Base-by-base conservation (phyloP, 64 coral and sea anemone genomes). In the Montipora foliosa region DNA sequence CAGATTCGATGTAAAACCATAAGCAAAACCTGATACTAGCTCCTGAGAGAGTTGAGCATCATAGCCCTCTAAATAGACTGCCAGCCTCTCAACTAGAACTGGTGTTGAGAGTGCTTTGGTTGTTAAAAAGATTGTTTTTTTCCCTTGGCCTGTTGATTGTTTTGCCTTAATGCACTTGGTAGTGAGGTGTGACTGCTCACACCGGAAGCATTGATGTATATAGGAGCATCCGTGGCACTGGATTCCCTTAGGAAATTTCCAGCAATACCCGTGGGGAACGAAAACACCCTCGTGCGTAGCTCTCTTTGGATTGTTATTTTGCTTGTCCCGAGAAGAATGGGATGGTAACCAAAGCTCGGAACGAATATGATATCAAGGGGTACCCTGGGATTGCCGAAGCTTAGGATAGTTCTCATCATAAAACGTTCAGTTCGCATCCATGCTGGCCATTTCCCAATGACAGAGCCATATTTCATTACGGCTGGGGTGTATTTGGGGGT, bases 391-490 rank as follows among this genome's bases (percentile, higher is more conserved):
- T 46, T 90, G 72, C 51, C 87, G 71, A 24, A 94, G 19, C 13
- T 16, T 74, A 15, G 81, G 75, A 77, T 90, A 95, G 44, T 84
- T 95, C 66, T 91, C 82, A 22, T 95, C 89, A 49, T 95, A 95
- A 24, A 83, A 87, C 17, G 47, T 66, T 47, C 88, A 95, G 8
- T 94, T 94, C 5, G 45, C 83, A 15, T 44, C 74, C 17, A 17
- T 70, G 10, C 82, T 70, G 20, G 92, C 92, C 75, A 94, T 73
- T 48, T 89, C 86, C 17, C 77, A 15, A 94, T 74, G 7, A 89
- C 52, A 2, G 59, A 49, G 12, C 75, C 50, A 70, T 94, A 94
- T 81, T 94, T 94, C 86, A 94, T 94, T 8, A 94, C 49, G 1
- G 52, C 64, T 11, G 78, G 59, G 61, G 84, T 74, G 20, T 61